Evolutionary conservation across 2,888 invertebrate species (phyloP), one percentile per base, ranked within the genome.

Genomic region (Spicauda simplicius): DNA sequence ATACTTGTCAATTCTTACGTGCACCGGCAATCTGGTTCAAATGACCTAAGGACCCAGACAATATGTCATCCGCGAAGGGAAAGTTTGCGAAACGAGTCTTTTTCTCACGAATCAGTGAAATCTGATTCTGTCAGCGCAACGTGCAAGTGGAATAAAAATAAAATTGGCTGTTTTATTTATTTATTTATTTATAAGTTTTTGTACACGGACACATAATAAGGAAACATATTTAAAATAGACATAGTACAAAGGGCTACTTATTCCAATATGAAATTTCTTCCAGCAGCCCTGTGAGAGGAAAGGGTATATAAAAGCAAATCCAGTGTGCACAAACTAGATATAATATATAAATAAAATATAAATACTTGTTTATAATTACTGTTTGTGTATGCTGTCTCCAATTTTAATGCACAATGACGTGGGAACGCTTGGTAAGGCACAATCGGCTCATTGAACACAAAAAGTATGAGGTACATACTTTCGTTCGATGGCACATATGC

Each of bases 31-130:
- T 59, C 50, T 41, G 41, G 20, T 33, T 33, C 18, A 14, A 48
- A 54, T 55, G 60, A 66, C 65, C 65, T 18, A 33, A 66, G 30
- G 53, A 56, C 56, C 10, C 4, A 37, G 11, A 65, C 54, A 60
- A 60, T 60, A 66, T 60, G 60, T 60, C 60, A 60, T 50, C 45
- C 45, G 7, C 53, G 20, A 73, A 80, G 78, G 76, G 83, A 84
- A 84, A 85, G 84, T 77, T 71, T 74, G 77, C 80, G 77, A 80
- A 80, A 80, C 75, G 72, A 68, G 63, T 73, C 73, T 67, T 72
- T 76, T 75, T 84, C 85, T 76, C 84, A 85, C 84, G 80, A 70
- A 68, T 65, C 71, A 64, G 69, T 76, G 79, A 81, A 82, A 81
- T 76, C 76, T 76, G 61, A 77, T 78, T 77, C 72, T 75, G 75